A percentile compares a stretch with the other conserved stretches of the same genome.
Conservation (phyloP, 2,797 vertebrate species). For the Oryzias dopingdopingensis region DNA sequence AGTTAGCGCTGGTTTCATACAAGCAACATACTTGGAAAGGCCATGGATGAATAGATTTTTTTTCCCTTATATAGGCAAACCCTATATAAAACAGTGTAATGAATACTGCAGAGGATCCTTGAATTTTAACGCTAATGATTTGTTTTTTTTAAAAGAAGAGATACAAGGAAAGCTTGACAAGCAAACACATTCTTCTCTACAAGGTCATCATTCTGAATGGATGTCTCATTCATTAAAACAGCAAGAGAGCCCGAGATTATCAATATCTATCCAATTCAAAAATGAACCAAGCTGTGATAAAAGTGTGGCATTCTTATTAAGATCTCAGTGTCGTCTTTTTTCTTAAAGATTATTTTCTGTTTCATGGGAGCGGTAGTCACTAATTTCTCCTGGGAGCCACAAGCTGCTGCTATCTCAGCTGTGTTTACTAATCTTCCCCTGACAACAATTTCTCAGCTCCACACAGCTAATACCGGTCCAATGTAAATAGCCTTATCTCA, state of each 20-base stretch:
- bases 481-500: slow-evolving; percentile 79
- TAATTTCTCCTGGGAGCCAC: slow-evolving; percentile 75
- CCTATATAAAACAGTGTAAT: slow-evolving; percentile 18
- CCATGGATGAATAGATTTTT: slow-evolving; percentile 18
- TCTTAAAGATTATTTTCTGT: slow-evolving; percentile 40
- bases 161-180: slow-evolving; percentile 35
- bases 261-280: slow-evolving; percentile 47
- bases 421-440: slow-evolving; percentile 76
- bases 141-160: slow-evolving; percentile 16
- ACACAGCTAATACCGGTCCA: slow-evolving; percentile 71
- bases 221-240: slow-evolving; percentile 50
- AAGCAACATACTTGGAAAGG: neutral
- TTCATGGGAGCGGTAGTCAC: slow-evolving; percentile 61
- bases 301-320: slow-evolving; percentile 57
- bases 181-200: slow-evolving; percentile 43
- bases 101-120: slow-evolving; percentile 21
- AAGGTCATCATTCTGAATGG: slow-evolving; percentile 54
- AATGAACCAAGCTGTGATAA: slow-evolving; percentile 44
- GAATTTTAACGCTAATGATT: slow-evolving; percentile 45
- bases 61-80: slow-evolving; percentile 12
- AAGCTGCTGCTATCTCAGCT: slow-evolving; percentile 70
- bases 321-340: slow-evolving; percentile 51
- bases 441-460: slow-evolving; percentile 68
- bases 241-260: slow-evolving; percentile 40
- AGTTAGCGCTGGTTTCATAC: neutral